Percentiles rank a stretch among this genome's conserved stretches.
Evolutionary conservation across 2,797 vertebrate genomes (phyloP).

Genomic region (Mareca penelope): DNA sequence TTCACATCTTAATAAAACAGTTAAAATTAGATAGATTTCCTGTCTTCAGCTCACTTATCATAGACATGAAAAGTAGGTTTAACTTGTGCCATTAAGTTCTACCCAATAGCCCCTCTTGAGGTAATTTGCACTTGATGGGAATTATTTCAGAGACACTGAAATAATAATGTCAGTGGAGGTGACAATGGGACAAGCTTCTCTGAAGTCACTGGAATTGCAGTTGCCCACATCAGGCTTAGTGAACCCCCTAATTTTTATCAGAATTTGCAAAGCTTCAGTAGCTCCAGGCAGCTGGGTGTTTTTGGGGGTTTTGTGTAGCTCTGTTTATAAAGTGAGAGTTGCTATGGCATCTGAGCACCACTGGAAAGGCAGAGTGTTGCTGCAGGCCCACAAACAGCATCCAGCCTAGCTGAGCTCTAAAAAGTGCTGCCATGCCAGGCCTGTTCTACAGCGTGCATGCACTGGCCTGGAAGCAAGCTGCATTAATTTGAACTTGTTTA

Average conservation of each 20-base stretch:
- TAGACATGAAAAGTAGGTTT: neutral
- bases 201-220: neutral
- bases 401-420: neutral
- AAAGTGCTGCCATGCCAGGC: neutral
- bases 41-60: slow-evolving; percentile 1
- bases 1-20: slow-evolving; percentile 53
- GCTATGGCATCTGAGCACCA: slow-evolving; percentile 29
- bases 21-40: slow-evolving; percentile 33
- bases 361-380: slow-evolving; percentile 2
- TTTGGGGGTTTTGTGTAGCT: neutral
- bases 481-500: neutral
- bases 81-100: neutral
- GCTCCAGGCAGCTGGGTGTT: neutral
- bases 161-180: neutral
- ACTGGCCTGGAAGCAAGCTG: neutral
- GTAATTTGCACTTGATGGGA: neutral
- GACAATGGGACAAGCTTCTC: neutral
- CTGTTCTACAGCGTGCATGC: neutral
- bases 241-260: neutral
- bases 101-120: neutral
- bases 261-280: neutral
- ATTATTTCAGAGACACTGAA: neutral
- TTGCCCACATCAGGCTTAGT: neutral
- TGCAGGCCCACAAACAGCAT: neutral
- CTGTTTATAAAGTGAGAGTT: slow-evolving; percentile 29